Base-by-base conservation (phyloP, 2,888 invertebrate genomes). In the Eustalomyia histrio region DNA sequence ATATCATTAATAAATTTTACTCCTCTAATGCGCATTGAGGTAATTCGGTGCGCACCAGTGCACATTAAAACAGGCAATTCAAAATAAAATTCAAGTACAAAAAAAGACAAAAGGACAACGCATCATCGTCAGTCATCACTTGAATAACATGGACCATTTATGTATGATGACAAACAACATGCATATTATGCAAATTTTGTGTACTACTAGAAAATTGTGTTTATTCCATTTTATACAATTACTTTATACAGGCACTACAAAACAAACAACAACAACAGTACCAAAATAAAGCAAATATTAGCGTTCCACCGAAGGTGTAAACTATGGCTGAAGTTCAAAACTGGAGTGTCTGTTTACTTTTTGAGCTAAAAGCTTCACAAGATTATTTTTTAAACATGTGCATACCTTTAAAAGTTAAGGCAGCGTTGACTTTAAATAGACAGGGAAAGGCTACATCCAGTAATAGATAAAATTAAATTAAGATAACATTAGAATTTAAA, bases 31-130 rank as follows among this genome's bases (percentile, higher is more conserved):
- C 76, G 72, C 63, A 64, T 64, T 68, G 57, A 43, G 58, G 63
- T 63, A 72, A 29, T 57, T 64, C 72, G 63, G 72, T 76, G 80
- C 80, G 72, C 76, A 68, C 63, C 76, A 68, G 18, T 80, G 68
- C 60, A 76, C 76, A 68, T 35, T 67, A 24, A 65, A 71, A 71
- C 52, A 65, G 43, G 53, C 64, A 74, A 16, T 61, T 43, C 39
- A 50, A 68, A 55, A 53, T 24, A 47, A 73, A 67, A 29, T 29
- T 29, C n/a, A 29, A 29, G 7, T 29, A 29, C 29, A 29, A 3
- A 4, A 7, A 29, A n/a, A n/a, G n/a, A n/a, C n/a, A n/a, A 29
- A 29, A 29, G 29, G 29, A 39, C 39, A 39, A 9, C 39, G 14
- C 39, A 39, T 39, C n/a, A n/a, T n/a, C n/a, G n/a, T n/a, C n/a